A percentile compares a stretch with the other conserved stretches of the same genome.
phyloP scores from a whole-genome alignment of 2,888 invertebrate genomes.

The Galeopsomyia nigrocyanea region DNA sequence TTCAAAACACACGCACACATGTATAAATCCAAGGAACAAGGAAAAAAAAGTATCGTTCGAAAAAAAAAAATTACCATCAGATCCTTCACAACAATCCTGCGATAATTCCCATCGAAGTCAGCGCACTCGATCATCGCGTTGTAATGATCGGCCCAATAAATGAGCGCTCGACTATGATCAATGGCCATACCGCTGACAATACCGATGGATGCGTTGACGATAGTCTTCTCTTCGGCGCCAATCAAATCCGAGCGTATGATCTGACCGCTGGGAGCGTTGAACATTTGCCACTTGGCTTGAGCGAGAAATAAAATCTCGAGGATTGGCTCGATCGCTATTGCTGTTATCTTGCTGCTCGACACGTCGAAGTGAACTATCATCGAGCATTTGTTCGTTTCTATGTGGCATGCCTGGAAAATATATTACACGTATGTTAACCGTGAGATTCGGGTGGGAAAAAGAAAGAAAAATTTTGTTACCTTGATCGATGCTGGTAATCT shows the following conservation, averaged over 20 bases:
- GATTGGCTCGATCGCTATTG: slow-evolving; percentile 76
- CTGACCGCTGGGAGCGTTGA: slow-evolving; percentile 45
- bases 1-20: neutral
- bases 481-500: slow-evolving; percentile 55
- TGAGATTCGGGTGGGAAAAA: too few relatives aligned
- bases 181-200: slow-evolving; percentile 74
- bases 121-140: slow-evolving; percentile 28
- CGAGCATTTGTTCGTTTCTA: slow-evolving; percentile 72
- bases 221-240: slow-evolving; percentile 67
- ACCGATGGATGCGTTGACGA: slow-evolving; percentile 67
- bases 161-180: slow-evolving; percentile 72
- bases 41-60: too few relatives aligned
- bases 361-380: slow-evolving; percentile 71
- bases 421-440: neutral
- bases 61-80: slow-evolving; percentile 33
- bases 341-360: slow-evolving; percentile 71
- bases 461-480: slow-evolving; percentile 44
- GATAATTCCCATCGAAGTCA: slow-evolving; percentile 69
- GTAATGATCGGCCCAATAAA: slow-evolving; percentile 81
- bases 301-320: slow-evolving; percentile 68
- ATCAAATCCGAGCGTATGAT: slow-evolving; percentile 70
- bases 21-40: neutral
- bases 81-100: slow-evolving; percentile 66
- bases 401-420: slow-evolving; percentile 71
- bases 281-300: slow-evolving; percentile 56